Percentiles rank a stretch among this genome's conserved stretches.
Conservation (phyloP, 2,888 invertebrate genomes). For the Acrobasis repandana region DNA sequence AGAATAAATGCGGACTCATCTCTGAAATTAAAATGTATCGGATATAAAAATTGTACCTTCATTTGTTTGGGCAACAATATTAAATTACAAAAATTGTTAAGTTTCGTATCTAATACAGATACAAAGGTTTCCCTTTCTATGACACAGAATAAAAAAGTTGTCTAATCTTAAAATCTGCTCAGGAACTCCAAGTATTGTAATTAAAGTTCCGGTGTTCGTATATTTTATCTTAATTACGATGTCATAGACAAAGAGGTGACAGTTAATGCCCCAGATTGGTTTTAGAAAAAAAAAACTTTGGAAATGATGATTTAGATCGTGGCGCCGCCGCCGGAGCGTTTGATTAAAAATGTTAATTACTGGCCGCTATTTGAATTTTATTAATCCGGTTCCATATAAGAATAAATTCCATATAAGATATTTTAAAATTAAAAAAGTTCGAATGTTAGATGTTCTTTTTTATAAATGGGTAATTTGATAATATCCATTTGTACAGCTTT, state of each 20-base stretch:
- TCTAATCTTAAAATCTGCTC: background rate
- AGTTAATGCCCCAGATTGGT: slow-evolving; percentile 17
- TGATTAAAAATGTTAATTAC: slow-evolving; percentile 29
- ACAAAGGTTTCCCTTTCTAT: background rate
- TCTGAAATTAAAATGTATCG: no score
- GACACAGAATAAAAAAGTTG: background rate
- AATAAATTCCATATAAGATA: no score
- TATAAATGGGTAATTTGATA: no score
- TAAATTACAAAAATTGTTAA: no score
- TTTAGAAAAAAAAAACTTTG: slow-evolving; percentile 8
- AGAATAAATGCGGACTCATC: no score
- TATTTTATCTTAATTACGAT: slow-evolving; percentile 19
- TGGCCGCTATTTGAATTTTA: slow-evolving; percentile 23
- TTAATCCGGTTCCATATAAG: slow-evolving; percentile 26
- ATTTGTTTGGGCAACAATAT: no score
- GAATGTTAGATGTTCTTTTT: no score
- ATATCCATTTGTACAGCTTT: no score
- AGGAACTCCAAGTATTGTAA: slow-evolving; percentile 8
- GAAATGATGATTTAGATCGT: slow-evolving; percentile 21
- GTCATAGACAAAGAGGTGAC: slow-evolving; percentile 17
- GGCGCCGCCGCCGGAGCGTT: slow-evolving; percentile 22
- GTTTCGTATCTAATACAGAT: background rate
- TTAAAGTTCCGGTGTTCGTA: slow-evolving; percentile 12
- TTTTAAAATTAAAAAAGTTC: no score
- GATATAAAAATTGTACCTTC: no score